A percentile compares a stretch with the other conserved stretches of the same genome.
Conservation (phyloP, 1,140 invertebrate genomes). For the Diuraphis noxia region DNA sequence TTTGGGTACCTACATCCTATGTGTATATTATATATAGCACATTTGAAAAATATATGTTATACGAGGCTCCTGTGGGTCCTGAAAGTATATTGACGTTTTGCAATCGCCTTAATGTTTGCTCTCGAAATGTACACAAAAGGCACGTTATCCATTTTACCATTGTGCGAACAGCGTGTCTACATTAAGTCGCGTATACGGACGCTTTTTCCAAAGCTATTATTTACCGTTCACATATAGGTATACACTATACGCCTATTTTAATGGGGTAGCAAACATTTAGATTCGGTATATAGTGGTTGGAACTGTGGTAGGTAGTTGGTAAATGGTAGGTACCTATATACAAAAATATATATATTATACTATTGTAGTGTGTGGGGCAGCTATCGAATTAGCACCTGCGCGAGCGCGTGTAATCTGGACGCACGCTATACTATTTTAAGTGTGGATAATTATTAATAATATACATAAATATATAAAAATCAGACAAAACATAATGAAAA, state of each 20-base stretch:
- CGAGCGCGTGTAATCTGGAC: not conserved
- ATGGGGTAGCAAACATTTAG: constrained; percentile 33
- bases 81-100: not conserved
- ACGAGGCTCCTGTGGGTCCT: not conserved
- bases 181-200: not conserved
- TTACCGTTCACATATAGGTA: not conserved
- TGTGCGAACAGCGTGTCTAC: not conserved
- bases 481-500: not conserved
- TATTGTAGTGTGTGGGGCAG: not conserved
- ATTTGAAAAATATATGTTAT: not conserved
- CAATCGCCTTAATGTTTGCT: constrained; percentile 9
- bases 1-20: too few relatives aligned
- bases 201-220: not conserved
- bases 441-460: not conserved
- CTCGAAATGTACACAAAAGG: constrained; percentile 8
- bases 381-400: not conserved
- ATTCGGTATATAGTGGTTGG: not conserved
- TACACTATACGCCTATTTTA: not conserved
- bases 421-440: not conserved
- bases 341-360: not conserved
- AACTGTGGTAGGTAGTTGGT: not conserved
- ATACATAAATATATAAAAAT: not conserved
- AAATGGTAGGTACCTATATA: too few relatives aligned
- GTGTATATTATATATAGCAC: too few relatives aligned
- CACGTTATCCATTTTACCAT: constrained; percentile 28